Percentiles rank a stretch among this genome's conserved stretches.
Conservation (phyloP, 2,113 vertebrate genomes). For the Rhinichthys klamathensis region DNA sequence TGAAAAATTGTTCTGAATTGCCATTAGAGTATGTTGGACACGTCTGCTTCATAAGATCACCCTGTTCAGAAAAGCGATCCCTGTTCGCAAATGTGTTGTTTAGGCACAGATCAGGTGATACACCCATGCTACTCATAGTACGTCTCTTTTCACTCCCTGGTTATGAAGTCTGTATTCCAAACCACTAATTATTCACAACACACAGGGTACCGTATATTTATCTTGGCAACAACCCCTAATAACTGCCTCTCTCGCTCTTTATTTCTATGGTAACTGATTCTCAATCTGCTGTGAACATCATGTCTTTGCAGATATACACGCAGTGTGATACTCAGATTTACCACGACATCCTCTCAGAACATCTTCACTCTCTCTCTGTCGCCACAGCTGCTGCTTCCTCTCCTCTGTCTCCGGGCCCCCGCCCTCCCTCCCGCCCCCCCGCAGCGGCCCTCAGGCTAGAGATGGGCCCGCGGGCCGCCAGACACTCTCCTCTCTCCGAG, state of each 20-base stretch:
- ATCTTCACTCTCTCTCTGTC: conserved; percentile 31
- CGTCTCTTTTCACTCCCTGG: not conserved
- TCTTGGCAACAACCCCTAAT: not conserved
- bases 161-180: not conserved
- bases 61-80: not conserved
- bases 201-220: not conserved
- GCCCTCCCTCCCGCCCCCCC: conserved; percentile 59
- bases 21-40: too few relatives aligned
- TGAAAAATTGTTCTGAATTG: too few relatives aligned
- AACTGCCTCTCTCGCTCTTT: not conserved
- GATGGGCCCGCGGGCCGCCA: conserved; percentile 76
- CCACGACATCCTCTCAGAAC: not conserved
- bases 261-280: not conserved
- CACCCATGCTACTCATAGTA: not conserved
- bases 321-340: not conserved
- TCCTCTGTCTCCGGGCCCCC: conserved; percentile 54
- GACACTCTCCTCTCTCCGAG: conserved; percentile 75
- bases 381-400: conserved; percentile 21
- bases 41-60: too few relatives aligned
- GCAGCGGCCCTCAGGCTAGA: conserved; percentile 79
- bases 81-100: too few relatives aligned
- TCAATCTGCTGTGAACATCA: not conserved
- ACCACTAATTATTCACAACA: not conserved
- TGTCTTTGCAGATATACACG: not conserved
- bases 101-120: not conserved